Evolutionary conservation across 2,113 vertebrate species (phyloP), one percentile per base, ranked within the genome.

Genomic region (Piaya cayana): DNA sequence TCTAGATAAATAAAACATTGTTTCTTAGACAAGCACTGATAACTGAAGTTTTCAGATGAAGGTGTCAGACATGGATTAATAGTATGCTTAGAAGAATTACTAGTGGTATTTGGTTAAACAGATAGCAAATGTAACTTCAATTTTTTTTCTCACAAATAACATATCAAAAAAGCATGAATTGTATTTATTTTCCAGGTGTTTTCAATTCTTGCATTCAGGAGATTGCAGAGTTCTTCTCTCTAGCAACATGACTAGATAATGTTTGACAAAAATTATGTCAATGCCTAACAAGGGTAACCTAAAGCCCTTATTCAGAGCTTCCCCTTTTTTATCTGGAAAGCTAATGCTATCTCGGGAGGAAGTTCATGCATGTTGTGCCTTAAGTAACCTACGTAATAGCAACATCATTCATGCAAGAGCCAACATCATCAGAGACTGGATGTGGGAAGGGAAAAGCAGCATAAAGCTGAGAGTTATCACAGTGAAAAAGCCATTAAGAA

Each of bases 251-350:
- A 69, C 27, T 3, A 64, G 19, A 65, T 72, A 76, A 55, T 4
- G 7, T 0, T n/a, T n/a, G 12, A 60, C 27, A 53, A 27, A 56
- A 37, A 39, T 0, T 0, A 8, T 8, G 53, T 6, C 29, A 77
- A 8, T 47, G 37, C 21, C 26, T 74, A 37, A 39, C 25, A 60
- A 32, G 77, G 5, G 12, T 52, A 70, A 12, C 12, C 13, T 32
- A 65, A 72, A 62, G 58, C 22, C 26, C 32, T 58, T 27, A 6
- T 70, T 34, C 43, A 67, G 34, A 69, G 67, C 12, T 55, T 81
- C 20, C 12, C 34, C 5, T 2, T 70, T 88, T 32, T 67, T 63
- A 53, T 8, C 25, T 27, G 20, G 50, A 71, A 83, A 77, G 42
- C 25, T 74, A 85, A 70, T 16, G 20, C 32, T 82, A 34, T 5